Percentiles rank a stretch among this genome's conserved stretches.
Evolutionary conservation across 1,140 invertebrate genomes (phyloP).

Genomic region (Drosophila parvula): DNA sequence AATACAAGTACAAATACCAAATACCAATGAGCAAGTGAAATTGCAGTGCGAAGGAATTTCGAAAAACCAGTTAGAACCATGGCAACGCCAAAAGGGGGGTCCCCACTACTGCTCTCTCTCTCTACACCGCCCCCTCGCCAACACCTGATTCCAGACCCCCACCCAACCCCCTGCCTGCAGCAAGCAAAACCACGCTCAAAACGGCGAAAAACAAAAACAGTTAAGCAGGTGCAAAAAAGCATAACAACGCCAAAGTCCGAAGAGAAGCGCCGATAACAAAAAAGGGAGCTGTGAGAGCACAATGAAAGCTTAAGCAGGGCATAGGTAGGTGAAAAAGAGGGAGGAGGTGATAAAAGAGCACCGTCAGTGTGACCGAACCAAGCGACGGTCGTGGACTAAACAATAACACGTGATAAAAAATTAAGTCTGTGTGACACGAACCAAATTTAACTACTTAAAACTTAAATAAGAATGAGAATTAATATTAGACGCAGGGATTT

Average conservation of each 20-base stretch:
- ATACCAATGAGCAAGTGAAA: constrained; percentile 60
- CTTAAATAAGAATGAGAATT: not conserved
- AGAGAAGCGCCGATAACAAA: not conserved
- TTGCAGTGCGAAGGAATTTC: constrained; percentile 67
- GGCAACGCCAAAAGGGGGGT: constrained; percentile 25
- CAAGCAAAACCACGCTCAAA: constrained; percentile 12
- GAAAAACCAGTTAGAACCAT: constrained; percentile 71
- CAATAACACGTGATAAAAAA: constrained; percentile 63
- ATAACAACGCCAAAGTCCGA: constrained; percentile 46
- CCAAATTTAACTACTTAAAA: not conserved
- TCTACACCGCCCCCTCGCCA: not conserved
- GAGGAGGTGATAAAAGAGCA: constrained; percentile 16
- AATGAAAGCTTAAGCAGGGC: constrained; percentile 18
- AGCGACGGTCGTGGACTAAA: constrained; percentile 22
- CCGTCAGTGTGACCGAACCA: constrained; percentile 47
- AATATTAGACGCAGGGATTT: not conserved
- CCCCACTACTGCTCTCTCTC: not conserved
- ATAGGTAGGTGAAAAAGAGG: constrained; percentile 5
- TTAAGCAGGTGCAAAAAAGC: constrained; percentile 77
- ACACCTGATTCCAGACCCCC: constrained; percentile 3
- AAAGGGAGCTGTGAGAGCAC: constrained; percentile 15
- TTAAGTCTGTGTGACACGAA: constrained; percentile 24
- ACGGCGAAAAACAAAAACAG: constrained; percentile 66
- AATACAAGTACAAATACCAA: constrained; percentile 9
- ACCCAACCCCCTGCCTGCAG: not conserved